phyloP scores from a whole-genome alignment of 2,888 invertebrate species.

The Dolichopus griseipennis region DNA sequence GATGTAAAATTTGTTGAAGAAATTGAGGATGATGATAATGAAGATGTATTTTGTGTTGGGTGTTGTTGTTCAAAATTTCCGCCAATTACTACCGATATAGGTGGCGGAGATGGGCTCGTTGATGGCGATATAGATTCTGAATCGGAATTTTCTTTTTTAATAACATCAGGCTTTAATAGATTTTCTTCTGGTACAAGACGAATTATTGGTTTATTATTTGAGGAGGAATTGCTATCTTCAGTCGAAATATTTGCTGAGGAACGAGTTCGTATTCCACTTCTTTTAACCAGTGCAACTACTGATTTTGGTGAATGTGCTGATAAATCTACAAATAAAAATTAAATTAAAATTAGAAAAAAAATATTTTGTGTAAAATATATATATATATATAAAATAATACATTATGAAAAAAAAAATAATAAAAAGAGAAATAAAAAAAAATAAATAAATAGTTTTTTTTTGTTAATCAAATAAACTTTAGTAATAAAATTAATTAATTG shows the following conservation, averaged over 20 bases:
- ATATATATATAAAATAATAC: too few species aligned
- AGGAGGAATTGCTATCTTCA: neutral
- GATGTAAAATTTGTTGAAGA: neutral
- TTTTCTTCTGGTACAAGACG: neutral
- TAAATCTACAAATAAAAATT: neutral
- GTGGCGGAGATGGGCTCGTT: neutral
- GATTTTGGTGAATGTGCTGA: neutral
- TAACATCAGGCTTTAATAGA: neutral
- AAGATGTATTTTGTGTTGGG: neutral
- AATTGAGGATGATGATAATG: slow-evolving; percentile 11
- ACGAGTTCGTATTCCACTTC: neutral
- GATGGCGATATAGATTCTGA: neutral
- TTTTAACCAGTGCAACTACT: neutral
- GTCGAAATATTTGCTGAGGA: neutral
- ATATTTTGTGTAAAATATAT: too few species aligned
- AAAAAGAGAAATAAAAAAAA: too few species aligned
- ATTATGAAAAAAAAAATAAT: too few species aligned
- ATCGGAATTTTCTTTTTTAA: neutral
- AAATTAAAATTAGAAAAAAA: neutral
- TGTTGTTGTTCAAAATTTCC: neutral
- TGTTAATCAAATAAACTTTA: too few species aligned
- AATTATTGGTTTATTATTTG: neutral
- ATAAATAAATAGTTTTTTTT: too few species aligned
- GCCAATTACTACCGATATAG: neutral
- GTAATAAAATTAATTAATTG: too few species aligned